phyloP scores from a whole-genome alignment of 2,113 vertebrate genomes.

The Cottus gobio region DNA sequence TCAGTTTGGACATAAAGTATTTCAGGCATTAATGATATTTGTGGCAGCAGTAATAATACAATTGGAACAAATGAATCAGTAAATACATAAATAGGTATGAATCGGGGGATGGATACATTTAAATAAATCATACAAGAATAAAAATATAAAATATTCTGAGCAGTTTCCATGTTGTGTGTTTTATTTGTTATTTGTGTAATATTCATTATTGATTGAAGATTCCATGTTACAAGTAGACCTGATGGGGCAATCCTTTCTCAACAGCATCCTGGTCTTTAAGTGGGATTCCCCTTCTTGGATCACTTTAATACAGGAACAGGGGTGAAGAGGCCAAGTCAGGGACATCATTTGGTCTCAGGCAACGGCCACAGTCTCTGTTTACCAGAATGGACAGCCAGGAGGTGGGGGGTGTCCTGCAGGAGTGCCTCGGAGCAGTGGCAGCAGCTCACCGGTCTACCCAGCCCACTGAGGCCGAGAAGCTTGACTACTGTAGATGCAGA shows the following conservation, averaged over 20 bases:
- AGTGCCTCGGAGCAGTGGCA: slow-evolving; percentile 81
- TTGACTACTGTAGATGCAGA: slow-evolving; percentile 76
- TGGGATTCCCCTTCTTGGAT: slow-evolving; percentile 1
- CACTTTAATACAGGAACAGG: neutral
- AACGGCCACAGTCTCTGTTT: neutral
- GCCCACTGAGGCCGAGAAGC: slow-evolving; percentile 59
- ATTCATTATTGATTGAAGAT: neutral
- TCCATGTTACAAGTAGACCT: neutral
- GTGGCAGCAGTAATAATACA: neutral
- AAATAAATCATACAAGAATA: neutral
- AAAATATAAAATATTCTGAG: neutral
- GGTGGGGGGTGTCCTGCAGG: slow-evolving; percentile 80
- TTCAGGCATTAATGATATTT: neutral
- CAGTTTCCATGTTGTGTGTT: neutral
- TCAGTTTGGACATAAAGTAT: neutral
- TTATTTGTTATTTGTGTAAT: neutral
- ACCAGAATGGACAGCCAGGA: slow-evolving; percentile 84
- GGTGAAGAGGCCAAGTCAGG: neutral
- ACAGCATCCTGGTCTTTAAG: neutral
- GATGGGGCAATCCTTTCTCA: slow-evolving; percentile 29
- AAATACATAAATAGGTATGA: neutral
- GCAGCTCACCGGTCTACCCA: slow-evolving; percentile 37
- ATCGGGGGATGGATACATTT: neutral
- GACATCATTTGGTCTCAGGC: rapidly evolving
- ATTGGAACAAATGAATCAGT: neutral